Evolutionary conservation across 2,797 vertebrate genomes (phyloP), one percentile per base, ranked within the genome.

Genomic region (Protosalanx chinensis): DNA sequence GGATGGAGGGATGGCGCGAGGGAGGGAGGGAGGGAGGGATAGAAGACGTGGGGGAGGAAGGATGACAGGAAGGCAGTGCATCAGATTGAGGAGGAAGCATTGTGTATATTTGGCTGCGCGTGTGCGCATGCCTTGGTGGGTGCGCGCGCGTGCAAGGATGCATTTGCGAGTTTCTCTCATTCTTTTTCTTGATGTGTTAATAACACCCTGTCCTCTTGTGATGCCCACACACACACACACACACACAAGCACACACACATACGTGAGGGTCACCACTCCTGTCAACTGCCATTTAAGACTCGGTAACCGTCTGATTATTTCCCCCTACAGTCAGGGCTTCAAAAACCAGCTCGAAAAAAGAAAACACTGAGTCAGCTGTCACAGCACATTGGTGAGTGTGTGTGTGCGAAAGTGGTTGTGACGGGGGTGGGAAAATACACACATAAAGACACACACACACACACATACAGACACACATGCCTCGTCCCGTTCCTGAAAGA

Each of bases 241-340:
- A 35, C 33, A 35, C 1, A 0, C 37, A 41, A 7, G 10, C 53
- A 3, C 60, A 73, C 70, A 41, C 62, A 33, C 65, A 62, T 35
- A 64, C 20, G 23, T 15, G 37, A 67, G 67, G 78, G 78, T 85
- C 83, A 79, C 79, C 77, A 83, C 76, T 77, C 78, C 79, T 83
- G 83, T 80, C 80, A 87, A 77, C 68, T 84, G 79, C 81, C 76
- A 84, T 88, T 84, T 88, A 79, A 85, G 72, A 68, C 82, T 74
- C 66, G 75, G 82, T 85, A 84, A 88, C 83, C 79, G 81, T 84
- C 82, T 83, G 81, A 85, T 86, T 84, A 85, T 85, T 86, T 86
- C 77, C 83, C 83, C 83, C 83, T 27, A 81, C 82, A 64, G 63
- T 76, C 72, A 71, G 71, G 70, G 71, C 70, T n/a, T 13, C 64